Evolutionary conservation across 64 coral and sea anemone species (phyloP), one percentile per base, ranked within the genome.

Genomic region (Stichodactyla helianthus): DNA sequence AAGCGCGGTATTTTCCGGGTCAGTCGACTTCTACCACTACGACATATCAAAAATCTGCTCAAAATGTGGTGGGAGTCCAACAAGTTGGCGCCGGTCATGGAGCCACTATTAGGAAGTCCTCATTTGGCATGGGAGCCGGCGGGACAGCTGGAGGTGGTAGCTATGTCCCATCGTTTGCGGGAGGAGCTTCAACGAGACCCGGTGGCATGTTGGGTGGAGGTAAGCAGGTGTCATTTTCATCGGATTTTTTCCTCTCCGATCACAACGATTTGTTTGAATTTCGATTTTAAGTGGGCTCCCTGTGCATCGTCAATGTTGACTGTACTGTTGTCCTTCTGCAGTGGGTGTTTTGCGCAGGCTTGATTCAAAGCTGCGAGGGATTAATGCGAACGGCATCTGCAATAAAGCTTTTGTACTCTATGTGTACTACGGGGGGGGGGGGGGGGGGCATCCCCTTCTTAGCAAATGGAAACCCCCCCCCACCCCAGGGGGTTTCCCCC

Each of bases 1-100:
- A 99, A 89, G 97, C 97, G 4, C 87, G 97, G 52, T 99, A 99
- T 54, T 95, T 95, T n/a, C 85, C 86, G 53, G 97, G 97, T 64
- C 93, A 95, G 79, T 90, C 82, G 5, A 88, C 88, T 3, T 44
- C 35, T 31, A 89, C 20, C 27, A 87, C 60, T 23, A 11, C 10
- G 5, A 18, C 62, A 54, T 87, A 94, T 57, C 89, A 77, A 22
- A 92, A 93, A 44, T 13, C 55, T 53, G 82, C 28, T 70, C 90
- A 92, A 11, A 84, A 77, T 51, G 71, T 57, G 35, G 35, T 44
- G 7, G 82, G n/a, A 67, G 63, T 62, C n/a, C 79, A 74, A 10
- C 68, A 6, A 27, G 68, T 4, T 7, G 20, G 12, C 31, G 78
- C 18, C 58, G 26, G 14, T 28, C 76, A 52, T 84, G 51, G 26